Conservation (phyloP, 2,797 vertebrate genomes). For the Brachymystax lenok region DNA sequence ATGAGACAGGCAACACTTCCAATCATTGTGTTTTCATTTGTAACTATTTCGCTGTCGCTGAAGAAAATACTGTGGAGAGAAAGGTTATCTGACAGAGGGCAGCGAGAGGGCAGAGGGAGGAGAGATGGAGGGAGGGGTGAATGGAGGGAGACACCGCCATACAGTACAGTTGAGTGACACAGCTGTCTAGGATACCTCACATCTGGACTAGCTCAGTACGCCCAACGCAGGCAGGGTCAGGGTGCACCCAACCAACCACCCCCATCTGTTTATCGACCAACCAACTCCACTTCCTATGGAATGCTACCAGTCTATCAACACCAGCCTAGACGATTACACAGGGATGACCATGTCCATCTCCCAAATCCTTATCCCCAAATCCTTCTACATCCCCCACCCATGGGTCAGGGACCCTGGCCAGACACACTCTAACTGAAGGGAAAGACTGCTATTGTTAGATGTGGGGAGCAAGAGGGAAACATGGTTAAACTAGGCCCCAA, state of each 20-base stretch:
- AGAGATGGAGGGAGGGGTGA: background rate
- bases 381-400: background rate
- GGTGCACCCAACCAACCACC: background rate
- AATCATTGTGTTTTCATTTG: background rate
- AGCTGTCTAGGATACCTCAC: background rate
- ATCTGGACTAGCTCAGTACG: background rate
- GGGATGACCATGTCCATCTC: background rate
- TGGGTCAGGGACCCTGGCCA: slow-evolving; percentile 15
- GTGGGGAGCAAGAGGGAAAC: slow-evolving; percentile 18
- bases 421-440: slow-evolving; percentile 14
- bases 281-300: background rate
- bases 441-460: slow-evolving; percentile 45
- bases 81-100: background rate
- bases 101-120: background rate
- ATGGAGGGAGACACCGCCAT: background rate
- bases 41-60: background rate
- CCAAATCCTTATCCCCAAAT: background rate
- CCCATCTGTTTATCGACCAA: background rate
- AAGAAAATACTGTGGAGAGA: background rate
- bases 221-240: background rate
- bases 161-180: background rate
- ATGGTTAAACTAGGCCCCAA: slow-evolving; percentile 26
- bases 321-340: slow-evolving; percentile 1
- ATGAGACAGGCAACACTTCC: background rate
- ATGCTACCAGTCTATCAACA: slow-evolving; percentile 21